Evolutionary conservation across 2,113 vertebrate genomes (phyloP).

Genomic region (Suricata suricatta): DNA sequence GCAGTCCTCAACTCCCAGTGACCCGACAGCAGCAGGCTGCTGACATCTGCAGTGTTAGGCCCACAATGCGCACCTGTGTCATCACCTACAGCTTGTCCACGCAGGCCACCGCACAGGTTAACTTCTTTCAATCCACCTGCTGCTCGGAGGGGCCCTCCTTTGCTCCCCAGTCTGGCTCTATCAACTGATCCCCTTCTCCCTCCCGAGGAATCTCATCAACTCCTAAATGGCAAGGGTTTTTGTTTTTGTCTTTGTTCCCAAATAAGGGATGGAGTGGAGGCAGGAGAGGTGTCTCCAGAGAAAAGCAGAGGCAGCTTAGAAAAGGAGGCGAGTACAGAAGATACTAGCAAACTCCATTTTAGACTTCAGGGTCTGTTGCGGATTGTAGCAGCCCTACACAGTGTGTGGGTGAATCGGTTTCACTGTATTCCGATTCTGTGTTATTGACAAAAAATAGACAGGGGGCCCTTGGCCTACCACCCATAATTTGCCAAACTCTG

Average conservation of each 20-base stretch:
- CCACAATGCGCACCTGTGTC: conserved; percentile 26
- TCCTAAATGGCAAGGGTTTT: conserved; percentile 24
- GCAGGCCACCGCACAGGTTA: not conserved
- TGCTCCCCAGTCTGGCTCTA: not conserved
- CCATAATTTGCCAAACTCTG: not conserved
- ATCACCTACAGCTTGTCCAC: not conserved
- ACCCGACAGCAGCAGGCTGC: not conserved
- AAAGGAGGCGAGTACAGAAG: not conserved
- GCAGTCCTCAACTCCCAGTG: not conserved
- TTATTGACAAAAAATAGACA: not conserved
- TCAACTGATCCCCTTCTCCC: not conserved
- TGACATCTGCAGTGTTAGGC: not conserved
- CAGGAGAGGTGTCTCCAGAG: not conserved
- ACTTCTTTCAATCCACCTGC: not conserved
- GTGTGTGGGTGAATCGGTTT: not conserved
- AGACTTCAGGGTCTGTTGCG: not conserved
- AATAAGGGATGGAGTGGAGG: not conserved
- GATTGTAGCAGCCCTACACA: not conserved
- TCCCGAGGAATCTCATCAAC: not conserved
- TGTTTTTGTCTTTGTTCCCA: not conserved
- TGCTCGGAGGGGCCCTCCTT: not conserved
- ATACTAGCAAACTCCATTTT: not conserved
- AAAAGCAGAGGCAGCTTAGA: not conserved
- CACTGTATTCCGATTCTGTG: not conserved
- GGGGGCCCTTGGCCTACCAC: not conserved